Conservation (phyloP, 2,888 invertebrate genomes). For the Drosophila pseudotalamancana region DNA sequence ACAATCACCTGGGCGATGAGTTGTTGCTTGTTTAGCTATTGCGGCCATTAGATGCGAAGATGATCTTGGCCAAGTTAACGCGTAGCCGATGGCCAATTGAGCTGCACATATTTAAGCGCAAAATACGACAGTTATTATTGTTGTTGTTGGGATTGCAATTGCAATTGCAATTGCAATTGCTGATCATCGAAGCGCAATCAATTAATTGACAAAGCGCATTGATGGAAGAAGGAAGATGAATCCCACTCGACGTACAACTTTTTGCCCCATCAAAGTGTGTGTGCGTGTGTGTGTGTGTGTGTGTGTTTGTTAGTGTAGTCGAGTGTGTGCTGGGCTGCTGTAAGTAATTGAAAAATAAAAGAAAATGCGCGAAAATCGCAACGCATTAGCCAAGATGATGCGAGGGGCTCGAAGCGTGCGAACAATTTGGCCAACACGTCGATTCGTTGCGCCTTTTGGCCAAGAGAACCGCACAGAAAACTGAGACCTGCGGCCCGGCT, state of each 20-base stretch:
- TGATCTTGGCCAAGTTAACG: conserved; percentile 45
- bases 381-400: conserved; percentile 58
- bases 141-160: conserved; percentile 1
- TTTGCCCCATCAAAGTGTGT: conserved; percentile 22
- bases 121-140: conserved; percentile 74
- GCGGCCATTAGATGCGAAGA: conserved; percentile 25
- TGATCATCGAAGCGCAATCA: conserved; percentile 62
- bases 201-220: conserved; percentile 71
- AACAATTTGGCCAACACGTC: conserved; percentile 67
- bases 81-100: conserved; percentile 52
- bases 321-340: conserved; percentile 9
- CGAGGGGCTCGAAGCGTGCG: conserved; percentile 67
- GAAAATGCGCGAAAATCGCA: conserved; percentile 69
- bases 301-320: not conserved
- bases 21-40: conserved; percentile 9
- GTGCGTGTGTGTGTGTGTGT: not conserved
- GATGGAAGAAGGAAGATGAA: conserved; percentile 20
- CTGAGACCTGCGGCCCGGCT: not conserved
- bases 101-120: conserved; percentile 74
- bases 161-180: conserved; percentile 17
- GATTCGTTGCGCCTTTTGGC: conserved; percentile 67
- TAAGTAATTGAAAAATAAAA: conserved; percentile 60
- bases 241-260: conserved; percentile 48
- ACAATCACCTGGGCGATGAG: conserved; percentile 40
- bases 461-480: conserved; percentile 13